A percentile compares a stretch with the other conserved stretches of the same genome.
These are phyloP conservation scores for Ceyx margarethae DNA, from an alignment of 2,113 vertebrate species.

Conservation along the genomic window DNA sequence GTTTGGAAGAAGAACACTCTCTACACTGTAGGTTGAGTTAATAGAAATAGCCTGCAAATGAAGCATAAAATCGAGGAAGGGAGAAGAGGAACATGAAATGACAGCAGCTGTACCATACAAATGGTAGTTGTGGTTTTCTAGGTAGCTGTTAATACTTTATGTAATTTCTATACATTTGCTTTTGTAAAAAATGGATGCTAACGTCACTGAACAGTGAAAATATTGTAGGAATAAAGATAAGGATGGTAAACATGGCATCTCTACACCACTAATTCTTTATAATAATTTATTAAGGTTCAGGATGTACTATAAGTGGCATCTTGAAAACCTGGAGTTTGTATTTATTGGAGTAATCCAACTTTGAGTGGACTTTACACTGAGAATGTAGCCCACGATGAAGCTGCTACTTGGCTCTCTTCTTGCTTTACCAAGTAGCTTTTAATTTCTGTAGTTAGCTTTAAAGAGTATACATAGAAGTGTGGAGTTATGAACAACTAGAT, in stretches of 20 bases:
- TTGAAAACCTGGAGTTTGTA: neutral
- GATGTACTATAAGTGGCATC: neutral
- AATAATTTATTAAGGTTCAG: neutral
- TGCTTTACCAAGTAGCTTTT: neutral
- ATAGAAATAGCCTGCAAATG: neutral
- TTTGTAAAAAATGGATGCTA: neutral
- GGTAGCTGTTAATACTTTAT: neutral
- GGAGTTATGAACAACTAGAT: neutral
- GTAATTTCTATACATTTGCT: neutral
- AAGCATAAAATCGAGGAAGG: neutral
- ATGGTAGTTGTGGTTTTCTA: neutral
- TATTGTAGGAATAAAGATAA: neutral
- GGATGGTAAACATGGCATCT: neutral
- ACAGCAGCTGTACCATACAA: neutral
- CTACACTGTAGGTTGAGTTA: neutral
- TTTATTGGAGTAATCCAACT: neutral
- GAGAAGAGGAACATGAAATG: neutral
- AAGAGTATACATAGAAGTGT: neutral
- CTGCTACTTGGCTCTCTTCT: neutral
- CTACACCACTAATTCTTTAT: neutral
- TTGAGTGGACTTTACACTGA: neutral
- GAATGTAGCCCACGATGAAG: neutral
- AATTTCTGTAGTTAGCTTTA: neutral
- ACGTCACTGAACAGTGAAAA: rapidly evolving
- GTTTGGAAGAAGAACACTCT: neutral